Evolutionary conservation across 2,113 vertebrate species (phyloP), one percentile per base, ranked within the genome.

Genomic region (Panthera tigris): DNA sequence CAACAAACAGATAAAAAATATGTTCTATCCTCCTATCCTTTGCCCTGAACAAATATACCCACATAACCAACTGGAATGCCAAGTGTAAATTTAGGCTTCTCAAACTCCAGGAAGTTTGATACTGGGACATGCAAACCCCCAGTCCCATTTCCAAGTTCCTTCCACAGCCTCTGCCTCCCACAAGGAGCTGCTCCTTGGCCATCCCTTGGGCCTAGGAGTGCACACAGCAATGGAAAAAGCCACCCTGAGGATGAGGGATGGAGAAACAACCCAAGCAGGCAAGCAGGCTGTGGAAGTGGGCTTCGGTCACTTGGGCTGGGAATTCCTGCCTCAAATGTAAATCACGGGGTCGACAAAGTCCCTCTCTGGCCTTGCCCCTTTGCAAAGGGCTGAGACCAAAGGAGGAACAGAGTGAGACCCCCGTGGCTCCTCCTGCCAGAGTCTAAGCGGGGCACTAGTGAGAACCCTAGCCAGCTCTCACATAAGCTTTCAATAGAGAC

Each of bases 391-490:
- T 39, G 25, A 86, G 29, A 57, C 19, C 27, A 93, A 31, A 88
- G 57, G 50, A 41, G 73, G 6, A 81, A 2, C 16, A 36, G 7
- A 29, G 9, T 2, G 16, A 74, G 31, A 12, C 4, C 25, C 39
- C 8, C 4, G 1, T 19, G 21, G 39, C 57, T 29, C 63, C 55
- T 36, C 23, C 61, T 48, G 3, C 31, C n/a, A 71, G 6, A 25
- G 36, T 11, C 68, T 13, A 36, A 48, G 41, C 48, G 21, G 8
- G 5, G 0, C 33, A 10, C 18, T 48, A 50, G 23, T 4, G 9
- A 84, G 55, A 57, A 27, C 39, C 39, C 33, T 23, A 33, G 33
- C 50, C 23, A 50, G 19, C 29, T 95, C 27, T 45, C 83, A 79
- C 1, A 69, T 5, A 29, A 78, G 39, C 41, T 68, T 93, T 36